These are phyloP conservation scores for Clostera curtula DNA, from an alignment of 2,888 invertebrate species.

Conservation along the genomic window DNA sequence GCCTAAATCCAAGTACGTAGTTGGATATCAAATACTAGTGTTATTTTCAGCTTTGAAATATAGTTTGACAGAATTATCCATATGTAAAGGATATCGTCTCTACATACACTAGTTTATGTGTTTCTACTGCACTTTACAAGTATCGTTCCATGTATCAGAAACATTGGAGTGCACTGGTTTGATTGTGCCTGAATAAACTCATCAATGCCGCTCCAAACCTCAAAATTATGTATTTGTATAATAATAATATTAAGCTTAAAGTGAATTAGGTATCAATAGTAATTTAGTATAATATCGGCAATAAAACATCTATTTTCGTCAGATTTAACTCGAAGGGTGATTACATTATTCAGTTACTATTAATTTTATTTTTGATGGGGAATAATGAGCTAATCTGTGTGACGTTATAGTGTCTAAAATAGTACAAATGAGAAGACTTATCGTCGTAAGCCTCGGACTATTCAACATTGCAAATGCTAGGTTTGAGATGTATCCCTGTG, in stretches of 20 bases:
- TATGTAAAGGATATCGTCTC: too few relatives aligned
- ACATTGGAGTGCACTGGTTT: constrained; percentile 68
- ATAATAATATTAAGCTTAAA: constrained; percentile 47
- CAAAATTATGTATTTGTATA: constrained; percentile 66
- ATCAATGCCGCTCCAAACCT: constrained; percentile 74
- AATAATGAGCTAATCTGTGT: constrained; percentile 68
- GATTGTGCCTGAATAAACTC: constrained; percentile 70
- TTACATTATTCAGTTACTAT: constrained; percentile 72
- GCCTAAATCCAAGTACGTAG: too few relatives aligned
- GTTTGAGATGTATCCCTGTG: constrained; percentile 76
- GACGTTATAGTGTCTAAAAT: constrained; percentile 75
- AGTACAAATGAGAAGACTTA: constrained; percentile 77
- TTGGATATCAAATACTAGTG: too few relatives aligned
- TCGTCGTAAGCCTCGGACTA: constrained; percentile 75
- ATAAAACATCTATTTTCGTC: constrained; percentile 41
- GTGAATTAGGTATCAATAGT: constrained; percentile 50
- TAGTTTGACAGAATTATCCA: too few relatives aligned
- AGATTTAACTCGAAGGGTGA: constrained; percentile 64
- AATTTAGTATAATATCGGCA: constrained; percentile 51
- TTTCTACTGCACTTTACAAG: too few relatives aligned
- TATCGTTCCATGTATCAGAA: constrained; percentile 55
- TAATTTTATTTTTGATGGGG: constrained; percentile 63
- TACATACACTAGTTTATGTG: too few relatives aligned
- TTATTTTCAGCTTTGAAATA: too few relatives aligned
- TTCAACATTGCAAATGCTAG: constrained; percentile 75